Conservation (phyloP, 2,888 invertebrate species). For the Bedellia somnulentella region DNA sequence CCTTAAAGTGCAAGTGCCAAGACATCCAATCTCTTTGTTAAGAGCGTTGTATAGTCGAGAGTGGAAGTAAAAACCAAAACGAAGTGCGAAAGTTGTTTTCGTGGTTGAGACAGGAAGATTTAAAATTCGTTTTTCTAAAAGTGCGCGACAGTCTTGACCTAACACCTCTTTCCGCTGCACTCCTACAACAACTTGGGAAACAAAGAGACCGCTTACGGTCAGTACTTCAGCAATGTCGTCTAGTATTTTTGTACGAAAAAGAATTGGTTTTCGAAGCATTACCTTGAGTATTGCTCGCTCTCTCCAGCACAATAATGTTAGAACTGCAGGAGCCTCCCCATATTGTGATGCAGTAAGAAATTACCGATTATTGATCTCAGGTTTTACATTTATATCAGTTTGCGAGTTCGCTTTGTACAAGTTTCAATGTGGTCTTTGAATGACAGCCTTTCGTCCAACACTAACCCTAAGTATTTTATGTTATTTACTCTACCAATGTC, state of each 20-base stretch:
- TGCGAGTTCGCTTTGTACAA: not conserved
- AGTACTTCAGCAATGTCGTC: too few species aligned
- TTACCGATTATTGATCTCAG: not conserved
- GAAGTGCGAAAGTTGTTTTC: too few species aligned
- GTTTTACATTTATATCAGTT: conserved; percentile 1
- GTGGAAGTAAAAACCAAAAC: too few species aligned
- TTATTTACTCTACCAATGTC: not conserved
- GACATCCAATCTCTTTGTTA: too few species aligned
- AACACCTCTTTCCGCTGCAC: too few species aligned
- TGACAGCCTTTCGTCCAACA: conserved; percentile 1
- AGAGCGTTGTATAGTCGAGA: too few species aligned
- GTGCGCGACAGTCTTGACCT: too few species aligned
- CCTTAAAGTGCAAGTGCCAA: too few species aligned
- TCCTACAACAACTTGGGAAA: too few species aligned
- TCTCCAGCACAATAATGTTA: not conserved
- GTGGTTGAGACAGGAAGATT: too few species aligned
- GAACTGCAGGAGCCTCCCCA: conserved; percentile 2
- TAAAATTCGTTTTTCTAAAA: too few species aligned
- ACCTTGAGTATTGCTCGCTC: conserved; percentile 3
- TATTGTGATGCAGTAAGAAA: conserved; percentile 1
- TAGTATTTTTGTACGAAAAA: not conserved
- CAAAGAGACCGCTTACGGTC: too few species aligned
- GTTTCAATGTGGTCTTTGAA: not conserved
- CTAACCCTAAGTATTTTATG: conserved; percentile 2
- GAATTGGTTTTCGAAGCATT: conserved; percentile 1